Percentiles rank a stretch among this genome's conserved stretches.
phyloP scores from a whole-genome alignment of 2,888 invertebrate genomes.

The Nymphalis urticae region DNA sequence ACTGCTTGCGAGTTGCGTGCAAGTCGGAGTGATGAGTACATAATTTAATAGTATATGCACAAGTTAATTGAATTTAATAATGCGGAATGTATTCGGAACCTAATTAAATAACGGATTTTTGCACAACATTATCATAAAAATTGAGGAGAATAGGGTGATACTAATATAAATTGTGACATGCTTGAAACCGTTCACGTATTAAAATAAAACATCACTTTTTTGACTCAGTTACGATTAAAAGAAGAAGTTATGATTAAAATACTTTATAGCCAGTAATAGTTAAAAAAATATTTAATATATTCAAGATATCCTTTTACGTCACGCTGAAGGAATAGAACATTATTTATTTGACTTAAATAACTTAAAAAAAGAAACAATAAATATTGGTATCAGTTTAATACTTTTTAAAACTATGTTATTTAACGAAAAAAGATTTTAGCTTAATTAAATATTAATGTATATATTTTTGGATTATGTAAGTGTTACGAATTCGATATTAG shows the following conservation, averaged over 20 bases:
- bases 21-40: not conserved
- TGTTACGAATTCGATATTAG: not conserved
- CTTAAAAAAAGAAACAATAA: no score
- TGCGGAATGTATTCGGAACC: not conserved
- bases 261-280: no score
- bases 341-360: no score
- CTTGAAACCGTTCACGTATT: not conserved
- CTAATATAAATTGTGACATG: not conserved
- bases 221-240: not conserved
- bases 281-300: no score
- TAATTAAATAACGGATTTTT: not conserved
- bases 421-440: no score
- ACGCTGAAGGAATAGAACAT: no score
- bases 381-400: no score
- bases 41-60: constrained; percentile 9
- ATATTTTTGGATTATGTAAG: not conserved
- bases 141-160: not conserved
- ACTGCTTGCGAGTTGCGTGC: not conserved
- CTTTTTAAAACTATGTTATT: no score
- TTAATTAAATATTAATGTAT: not conserved
- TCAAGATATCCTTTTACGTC: no score
- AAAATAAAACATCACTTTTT: not conserved
- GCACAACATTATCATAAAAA: constrained; percentile 7
- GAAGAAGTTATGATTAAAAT: not conserved
- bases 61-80: constrained; percentile 6